Evolutionary conservation across 1,140 invertebrate species (phyloP).

Genomic region (Sminthurinus signatus): DNA sequence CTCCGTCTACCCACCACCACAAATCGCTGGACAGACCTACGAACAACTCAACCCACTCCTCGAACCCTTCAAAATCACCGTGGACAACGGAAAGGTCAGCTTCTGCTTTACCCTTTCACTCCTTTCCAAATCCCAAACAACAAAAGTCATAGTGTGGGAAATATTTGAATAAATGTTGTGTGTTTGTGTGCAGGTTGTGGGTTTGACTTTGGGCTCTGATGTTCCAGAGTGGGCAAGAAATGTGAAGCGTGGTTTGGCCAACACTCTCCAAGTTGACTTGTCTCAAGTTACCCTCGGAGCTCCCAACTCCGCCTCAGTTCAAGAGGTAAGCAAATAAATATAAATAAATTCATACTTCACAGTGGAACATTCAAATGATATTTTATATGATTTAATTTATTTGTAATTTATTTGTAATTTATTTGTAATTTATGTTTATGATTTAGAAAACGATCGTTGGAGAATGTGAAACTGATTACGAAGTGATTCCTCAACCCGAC

Average conservation of each 20-base stretch:
- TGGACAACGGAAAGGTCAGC: slow-evolving; percentile 21
- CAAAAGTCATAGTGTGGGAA: no score
- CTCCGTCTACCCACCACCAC: not conserved
- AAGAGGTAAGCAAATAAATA: slow-evolving; percentile 25
- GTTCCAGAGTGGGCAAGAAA: slow-evolving; percentile 34
- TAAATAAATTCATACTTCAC: no score
- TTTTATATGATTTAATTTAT: not conserved
- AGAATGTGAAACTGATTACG: slow-evolving; percentile 34
- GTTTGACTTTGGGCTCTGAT: slow-evolving; percentile 22
- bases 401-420: no score
- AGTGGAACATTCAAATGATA: not conserved
- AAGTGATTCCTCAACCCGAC: slow-evolving; percentile 26
- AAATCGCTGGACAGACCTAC: slow-evolving; percentile 19
- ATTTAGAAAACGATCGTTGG: slow-evolving; percentile 34
- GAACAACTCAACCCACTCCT: slow-evolving; percentile 28
- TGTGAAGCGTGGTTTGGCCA: slow-evolving; percentile 36
- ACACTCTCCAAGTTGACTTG: slow-evolving; percentile 29
- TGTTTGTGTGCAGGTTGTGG: slow-evolving; percentile 19
- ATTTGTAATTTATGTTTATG: not conserved
- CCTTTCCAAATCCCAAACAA: no score
- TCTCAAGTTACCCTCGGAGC: slow-evolving; percentile 16
- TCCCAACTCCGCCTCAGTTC: slow-evolving; percentile 5
- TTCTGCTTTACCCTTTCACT: not conserved
- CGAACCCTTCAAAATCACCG: slow-evolving; percentile 32
- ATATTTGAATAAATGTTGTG: not conserved